phyloP scores from a whole-genome alignment of 2,113 vertebrate genomes.

The Tychaedon coryphoeus region DNA sequence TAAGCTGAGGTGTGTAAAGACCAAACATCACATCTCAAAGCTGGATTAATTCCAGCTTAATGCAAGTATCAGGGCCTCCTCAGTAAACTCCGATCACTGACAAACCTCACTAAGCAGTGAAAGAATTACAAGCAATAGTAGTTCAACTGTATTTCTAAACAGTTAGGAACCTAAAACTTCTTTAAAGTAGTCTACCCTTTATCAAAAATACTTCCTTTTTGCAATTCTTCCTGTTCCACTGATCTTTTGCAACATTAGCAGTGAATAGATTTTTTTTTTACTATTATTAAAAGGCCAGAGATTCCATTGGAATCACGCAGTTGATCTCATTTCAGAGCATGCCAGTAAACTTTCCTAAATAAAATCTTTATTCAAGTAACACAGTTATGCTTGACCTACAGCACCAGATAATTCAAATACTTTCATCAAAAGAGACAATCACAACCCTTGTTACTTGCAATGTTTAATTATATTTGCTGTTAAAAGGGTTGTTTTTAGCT shows the following conservation, averaged over 20 bases:
- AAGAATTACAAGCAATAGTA: not conserved
- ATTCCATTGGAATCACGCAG: not conserved
- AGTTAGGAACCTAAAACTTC: not conserved
- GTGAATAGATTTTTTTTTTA: not conserved
- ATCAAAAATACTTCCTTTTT: not conserved
- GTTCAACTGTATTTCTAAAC: not conserved
- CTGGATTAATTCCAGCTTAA: not conserved
- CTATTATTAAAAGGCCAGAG: not conserved
- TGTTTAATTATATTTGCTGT: not conserved
- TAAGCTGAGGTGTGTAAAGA: not conserved
- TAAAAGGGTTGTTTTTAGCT: not conserved
- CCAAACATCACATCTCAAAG: not conserved
- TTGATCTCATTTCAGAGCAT: not conserved
- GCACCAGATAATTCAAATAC: not conserved
- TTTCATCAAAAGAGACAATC: not conserved
- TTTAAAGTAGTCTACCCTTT: not conserved
- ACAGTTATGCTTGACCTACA: not conserved
- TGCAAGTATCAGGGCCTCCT: not conserved
- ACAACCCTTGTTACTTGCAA: not conserved
- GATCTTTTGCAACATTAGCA: not conserved
- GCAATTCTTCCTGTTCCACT: not conserved
- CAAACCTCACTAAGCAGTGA: not conserved
- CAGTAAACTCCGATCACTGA: not conserved
- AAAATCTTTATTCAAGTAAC: slow-evolving; percentile 35
- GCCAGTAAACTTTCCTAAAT: not conserved